Conservation (phyloP, 2,797 vertebrate species). For the Poliocrania exsul region DNA sequence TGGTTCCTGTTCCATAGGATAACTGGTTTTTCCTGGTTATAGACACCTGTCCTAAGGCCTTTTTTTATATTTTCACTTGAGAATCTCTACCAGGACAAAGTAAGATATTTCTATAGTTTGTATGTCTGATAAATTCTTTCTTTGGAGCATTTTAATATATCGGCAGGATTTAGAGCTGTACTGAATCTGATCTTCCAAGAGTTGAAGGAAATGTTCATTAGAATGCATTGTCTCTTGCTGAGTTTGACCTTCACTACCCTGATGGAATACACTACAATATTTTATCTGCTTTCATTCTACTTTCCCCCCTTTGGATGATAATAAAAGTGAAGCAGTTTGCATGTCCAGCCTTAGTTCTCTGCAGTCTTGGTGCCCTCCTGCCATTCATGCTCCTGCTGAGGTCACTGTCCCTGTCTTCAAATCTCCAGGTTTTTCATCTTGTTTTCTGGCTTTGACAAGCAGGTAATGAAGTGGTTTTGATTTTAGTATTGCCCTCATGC, state of each 20-base stretch:
- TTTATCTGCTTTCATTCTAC: neutral
- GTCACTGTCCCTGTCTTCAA: neutral
- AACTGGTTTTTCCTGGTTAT: neutral
- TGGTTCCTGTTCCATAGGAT: neutral
- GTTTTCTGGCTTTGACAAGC: neutral
- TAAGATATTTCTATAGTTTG: neutral
- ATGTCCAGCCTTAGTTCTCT: neutral
- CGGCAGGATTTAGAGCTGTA: constrained; percentile 40
- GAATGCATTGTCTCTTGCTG: constrained; percentile 42
- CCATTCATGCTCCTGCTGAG: neutral
- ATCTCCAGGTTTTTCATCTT: neutral
- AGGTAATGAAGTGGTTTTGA: neutral
- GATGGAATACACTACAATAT: neutral
- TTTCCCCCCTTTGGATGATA: neutral
- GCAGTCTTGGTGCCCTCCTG: neutral
- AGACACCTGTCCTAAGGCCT: neutral
- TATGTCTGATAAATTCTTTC: neutral
- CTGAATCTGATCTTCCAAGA: constrained; percentile 46
- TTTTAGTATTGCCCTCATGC: neutral
- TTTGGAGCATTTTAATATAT: constrained; percentile 4
- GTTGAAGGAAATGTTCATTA: constrained; percentile 35
- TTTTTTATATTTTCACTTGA: neutral
- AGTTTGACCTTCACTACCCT: constrained; percentile 49
- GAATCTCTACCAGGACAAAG: neutral
- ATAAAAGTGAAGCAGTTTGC: neutral